Evolutionary conservation across 2,888 invertebrate species (phyloP), one percentile per base, ranked within the genome.

Genomic region (Agrilus biguttatus): DNA sequence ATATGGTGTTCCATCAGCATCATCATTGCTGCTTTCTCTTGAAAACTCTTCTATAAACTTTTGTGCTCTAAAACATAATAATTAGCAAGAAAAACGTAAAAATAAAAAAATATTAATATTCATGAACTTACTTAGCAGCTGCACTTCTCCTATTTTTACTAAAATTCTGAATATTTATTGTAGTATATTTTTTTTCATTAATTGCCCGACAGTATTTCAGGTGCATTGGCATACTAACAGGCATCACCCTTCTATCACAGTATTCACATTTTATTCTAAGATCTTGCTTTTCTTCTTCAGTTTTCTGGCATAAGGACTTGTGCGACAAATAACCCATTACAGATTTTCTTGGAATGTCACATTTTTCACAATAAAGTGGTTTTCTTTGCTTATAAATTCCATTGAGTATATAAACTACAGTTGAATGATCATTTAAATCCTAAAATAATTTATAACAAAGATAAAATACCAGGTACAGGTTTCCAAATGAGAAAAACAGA

Each of bases 321-420:
- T 81, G 81, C 1, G 78, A 76, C 44, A 75, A 64, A 51, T 74
- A 79, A 19, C 81, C 81, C 28, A 67, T 54, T 3, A 66, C 69
- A 3, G 76, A 76, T 33, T 63, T 66, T 58, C 77, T 63, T 37
- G 60, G 45, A 28, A 39, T 50, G 1, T 66, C 66, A 54, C 80
- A 81, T 41, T 58, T 60, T 46, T 72, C 71, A 55, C 80, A 81
- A 38, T 55, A 56, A 10, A 79, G 60, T 13, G 55, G 60, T 37
- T 68, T 60, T 46, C 54, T 69, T 40, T 59, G 56, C 37, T 59
- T 63, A 45, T 68, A 68, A 43, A 68, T 60, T 32, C 70, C 70
- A 42, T 59, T 62, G 41, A 78, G 58, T 44, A 68, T 61, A 46
- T 56, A 66, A 41, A 68, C 65, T 1, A 75, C 66, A 1, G 66